Conservation (phyloP, 1,140 invertebrate genomes). For the Drosophila prosaltans region DNA sequence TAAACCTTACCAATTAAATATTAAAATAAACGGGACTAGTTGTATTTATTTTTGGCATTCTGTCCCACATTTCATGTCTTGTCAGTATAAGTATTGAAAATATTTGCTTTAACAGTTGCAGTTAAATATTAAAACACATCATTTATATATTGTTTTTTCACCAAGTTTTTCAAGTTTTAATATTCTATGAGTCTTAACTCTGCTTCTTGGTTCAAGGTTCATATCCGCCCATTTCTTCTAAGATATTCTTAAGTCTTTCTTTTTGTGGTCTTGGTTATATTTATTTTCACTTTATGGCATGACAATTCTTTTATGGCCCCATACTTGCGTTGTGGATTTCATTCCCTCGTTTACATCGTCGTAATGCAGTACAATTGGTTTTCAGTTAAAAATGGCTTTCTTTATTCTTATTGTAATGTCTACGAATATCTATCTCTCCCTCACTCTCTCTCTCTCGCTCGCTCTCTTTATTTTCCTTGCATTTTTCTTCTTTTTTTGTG, state of each 20-base stretch:
- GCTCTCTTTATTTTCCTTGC: background rate
- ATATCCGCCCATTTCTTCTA: background rate
- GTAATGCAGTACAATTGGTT: slow-evolving; percentile 19
- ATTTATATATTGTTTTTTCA: too few species aligned
- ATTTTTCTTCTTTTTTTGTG: background rate
- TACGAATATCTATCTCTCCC: background rate
- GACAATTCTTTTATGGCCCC: slow-evolving; percentile 15
- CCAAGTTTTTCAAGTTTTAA: too few species aligned
- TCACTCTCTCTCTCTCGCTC: background rate
- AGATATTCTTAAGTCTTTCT: background rate
- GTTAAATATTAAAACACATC: too few species aligned
- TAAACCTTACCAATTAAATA: too few species aligned
- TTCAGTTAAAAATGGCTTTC: slow-evolving; percentile 26
- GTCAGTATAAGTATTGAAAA: too few species aligned
- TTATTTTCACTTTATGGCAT: slow-evolving; percentile 2
- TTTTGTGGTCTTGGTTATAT: background rate
- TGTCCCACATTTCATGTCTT: too few species aligned
- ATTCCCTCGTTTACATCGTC: background rate
- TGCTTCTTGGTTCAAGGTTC: too few species aligned
- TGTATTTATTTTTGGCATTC: too few species aligned
- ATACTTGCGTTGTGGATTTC: background rate
- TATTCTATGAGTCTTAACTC: too few species aligned
- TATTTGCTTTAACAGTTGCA: too few species aligned
- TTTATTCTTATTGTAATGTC: slow-evolving; percentile 18
- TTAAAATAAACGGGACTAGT: too few species aligned